Evolutionary conservation across 1,140 invertebrate species (phyloP), one percentile per base, ranked within the genome.

Genomic region (Pantala flavescens): DNA sequence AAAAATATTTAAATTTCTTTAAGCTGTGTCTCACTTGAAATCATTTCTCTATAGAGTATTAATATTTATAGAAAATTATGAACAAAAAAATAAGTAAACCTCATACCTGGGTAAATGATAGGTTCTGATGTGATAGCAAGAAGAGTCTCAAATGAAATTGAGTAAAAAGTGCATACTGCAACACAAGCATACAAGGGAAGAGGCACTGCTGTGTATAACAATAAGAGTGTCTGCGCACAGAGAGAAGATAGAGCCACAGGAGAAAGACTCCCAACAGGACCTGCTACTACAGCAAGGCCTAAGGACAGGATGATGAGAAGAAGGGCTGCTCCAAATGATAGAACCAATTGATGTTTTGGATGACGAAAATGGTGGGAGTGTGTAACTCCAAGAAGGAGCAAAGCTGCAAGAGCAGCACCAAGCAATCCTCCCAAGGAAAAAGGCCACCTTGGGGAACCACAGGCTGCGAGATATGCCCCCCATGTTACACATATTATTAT

Each of bases 131-230:
- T 80, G 19, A 63, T 63, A 21, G 49, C 49, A 19, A 63, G 49
- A 16, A 87, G 78, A 9, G 82, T 75, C 85, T 98, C 95, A 83
- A 96, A 97, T 9, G 89, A 81, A 24, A 93, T 84, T 0, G 95
- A 96, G 82, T 96, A 96, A 23, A 88, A 75, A 71, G 89, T 84
- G 71, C 92, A 91, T 76, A 96, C 88, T 71, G 88, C 83, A 23
- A 95, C 86, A 79, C 91, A 92, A 71, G 91, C 83, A 84, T 94
- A 97, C 0, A 98, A 82, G 21, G 93, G 94, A 84, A 98, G 86
- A 21, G 96, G 96, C 76, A 98, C 90, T 72, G 97, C 88, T 71
- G 95, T 97, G 81, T 98, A 98, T 80, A 98, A 90, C 73, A 98
- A 85, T 63, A 98, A 84, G 24, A 98, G 84, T 70, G 97, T 91